Evolutionary conservation across 2,888 invertebrate species (phyloP).

Genomic region (Antheraea yamamai): DNA sequence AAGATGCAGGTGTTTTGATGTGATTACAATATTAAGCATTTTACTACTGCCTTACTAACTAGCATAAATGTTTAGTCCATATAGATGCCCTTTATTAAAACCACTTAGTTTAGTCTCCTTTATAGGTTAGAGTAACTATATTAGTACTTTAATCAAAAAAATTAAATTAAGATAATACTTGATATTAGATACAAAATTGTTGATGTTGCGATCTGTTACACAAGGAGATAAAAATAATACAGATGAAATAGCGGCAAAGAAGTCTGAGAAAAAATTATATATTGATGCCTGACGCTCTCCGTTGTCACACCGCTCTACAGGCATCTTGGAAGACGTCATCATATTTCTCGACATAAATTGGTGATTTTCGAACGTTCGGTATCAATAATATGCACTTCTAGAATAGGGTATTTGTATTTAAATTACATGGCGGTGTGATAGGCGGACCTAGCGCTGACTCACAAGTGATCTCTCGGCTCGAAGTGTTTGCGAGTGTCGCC

Average conservation of each 20-base stretch:
- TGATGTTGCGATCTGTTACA: neutral
- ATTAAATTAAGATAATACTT: neutral
- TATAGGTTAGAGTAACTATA: neutral
- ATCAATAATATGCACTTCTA: neutral
- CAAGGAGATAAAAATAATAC: neutral
- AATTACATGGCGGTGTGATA: conserved; percentile 38
- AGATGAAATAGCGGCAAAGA: neutral
- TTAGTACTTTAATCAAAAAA: neutral
- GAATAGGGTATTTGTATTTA: neutral
- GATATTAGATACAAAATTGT: neutral
- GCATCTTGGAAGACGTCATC: too few species aligned
- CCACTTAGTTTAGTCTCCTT: too few species aligned
- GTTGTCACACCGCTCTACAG: too few species aligned
- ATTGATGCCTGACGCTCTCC: too few species aligned
- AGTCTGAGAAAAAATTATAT: neutral
- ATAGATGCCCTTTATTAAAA: too few species aligned
- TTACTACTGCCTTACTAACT: too few species aligned
- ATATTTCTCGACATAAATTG: neutral
- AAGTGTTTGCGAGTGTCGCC: conserved; percentile 52
- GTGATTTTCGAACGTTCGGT: neutral
- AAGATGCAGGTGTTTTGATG: too few species aligned
- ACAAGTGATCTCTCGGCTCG: conserved; percentile 48
- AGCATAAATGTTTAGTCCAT: too few species aligned
- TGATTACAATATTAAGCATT: too few species aligned
- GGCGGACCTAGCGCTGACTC: conserved; percentile 40